These are phyloP conservation scores for Hemibagrus wyckioides DNA, from an alignment of 2,113 vertebrate species.

Conservation along the genomic window DNA sequence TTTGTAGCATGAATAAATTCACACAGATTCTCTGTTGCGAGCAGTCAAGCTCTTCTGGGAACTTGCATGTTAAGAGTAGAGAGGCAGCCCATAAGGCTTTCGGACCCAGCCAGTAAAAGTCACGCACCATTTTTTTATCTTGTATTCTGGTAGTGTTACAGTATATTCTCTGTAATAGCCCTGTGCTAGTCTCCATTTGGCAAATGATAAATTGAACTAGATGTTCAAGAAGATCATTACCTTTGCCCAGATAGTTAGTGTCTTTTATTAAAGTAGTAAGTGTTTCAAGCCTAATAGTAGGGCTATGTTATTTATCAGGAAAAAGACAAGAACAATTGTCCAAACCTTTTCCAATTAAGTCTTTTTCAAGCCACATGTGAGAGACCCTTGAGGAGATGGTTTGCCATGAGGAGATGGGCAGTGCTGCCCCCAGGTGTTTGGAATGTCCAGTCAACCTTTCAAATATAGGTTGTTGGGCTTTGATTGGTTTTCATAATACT, in stretches of 20 bases:
- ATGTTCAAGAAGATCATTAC: background rate
- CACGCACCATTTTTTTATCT: slow-evolving; percentile 1
- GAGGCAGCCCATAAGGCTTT: slow-evolving; percentile 2
- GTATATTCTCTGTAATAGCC: background rate
- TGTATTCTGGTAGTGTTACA: background rate
- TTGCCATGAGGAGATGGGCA: slow-evolving; percentile 5
- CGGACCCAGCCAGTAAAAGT: background rate
- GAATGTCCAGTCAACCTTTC: slow-evolving; percentile 27
- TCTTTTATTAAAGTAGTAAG: slow-evolving; percentile 24
- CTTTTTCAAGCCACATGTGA: slow-evolving; percentile 38
- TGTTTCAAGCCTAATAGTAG: background rate
- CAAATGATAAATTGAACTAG: background rate
- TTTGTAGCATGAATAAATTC: slow-evolving; percentile 20
- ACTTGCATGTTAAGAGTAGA: slow-evolving; percentile 7
- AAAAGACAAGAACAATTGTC: background rate
- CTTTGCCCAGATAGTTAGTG: background rate
- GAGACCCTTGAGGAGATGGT: slow-evolving; percentile 44
- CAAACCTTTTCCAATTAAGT: background rate
- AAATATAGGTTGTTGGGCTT: slow-evolving; percentile 6
- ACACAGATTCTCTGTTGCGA: slow-evolving; percentile 25
- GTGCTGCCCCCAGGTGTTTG: slow-evolving; percentile 20
- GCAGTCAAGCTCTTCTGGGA: slow-evolving; percentile 31
- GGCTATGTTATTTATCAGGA: background rate
- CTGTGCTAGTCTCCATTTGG: background rate
- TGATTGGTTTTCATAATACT: slow-evolving; percentile 10